These are phyloP conservation scores for Phylloscopus whistleri DNA, from an alignment of 2,113 vertebrate species.

Conservation along the genomic window DNA sequence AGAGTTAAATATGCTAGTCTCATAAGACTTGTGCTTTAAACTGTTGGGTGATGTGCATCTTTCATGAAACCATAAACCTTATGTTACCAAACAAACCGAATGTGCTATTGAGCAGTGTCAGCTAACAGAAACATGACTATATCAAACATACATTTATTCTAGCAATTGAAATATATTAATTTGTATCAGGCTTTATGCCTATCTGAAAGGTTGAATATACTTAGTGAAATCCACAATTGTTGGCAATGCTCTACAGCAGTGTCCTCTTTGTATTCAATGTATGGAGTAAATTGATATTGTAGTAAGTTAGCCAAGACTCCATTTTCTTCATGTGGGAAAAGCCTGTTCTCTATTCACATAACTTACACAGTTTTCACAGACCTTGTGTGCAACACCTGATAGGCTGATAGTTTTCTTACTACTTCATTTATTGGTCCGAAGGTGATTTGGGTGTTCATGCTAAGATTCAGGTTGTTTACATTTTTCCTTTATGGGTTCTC, in stretches of 20 bases:
- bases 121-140: neutral
- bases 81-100: neutral
- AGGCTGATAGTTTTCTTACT: neutral
- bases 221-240: neutral
- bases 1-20: neutral
- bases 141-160: neutral
- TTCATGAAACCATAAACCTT: neutral
- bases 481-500: neutral
- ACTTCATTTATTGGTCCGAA: neutral
- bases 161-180: neutral
- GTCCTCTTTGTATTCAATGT: neutral
- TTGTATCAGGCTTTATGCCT: neutral
- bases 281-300: neutral
- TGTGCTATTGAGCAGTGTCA: neutral
- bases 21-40: neutral
- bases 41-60: neutral
- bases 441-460: neutral
- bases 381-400: neutral
- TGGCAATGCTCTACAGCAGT: neutral
- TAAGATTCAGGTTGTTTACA: neutral
- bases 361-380: neutral
- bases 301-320: neutral
- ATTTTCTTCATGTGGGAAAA: neutral
- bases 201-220: neutral
- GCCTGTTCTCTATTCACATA: neutral